A percentile compares a stretch with the other conserved stretches of the same genome.
phyloP scores from a whole-genome alignment of 2,888 invertebrate genomes.

The Resseliella maxima region DNA sequence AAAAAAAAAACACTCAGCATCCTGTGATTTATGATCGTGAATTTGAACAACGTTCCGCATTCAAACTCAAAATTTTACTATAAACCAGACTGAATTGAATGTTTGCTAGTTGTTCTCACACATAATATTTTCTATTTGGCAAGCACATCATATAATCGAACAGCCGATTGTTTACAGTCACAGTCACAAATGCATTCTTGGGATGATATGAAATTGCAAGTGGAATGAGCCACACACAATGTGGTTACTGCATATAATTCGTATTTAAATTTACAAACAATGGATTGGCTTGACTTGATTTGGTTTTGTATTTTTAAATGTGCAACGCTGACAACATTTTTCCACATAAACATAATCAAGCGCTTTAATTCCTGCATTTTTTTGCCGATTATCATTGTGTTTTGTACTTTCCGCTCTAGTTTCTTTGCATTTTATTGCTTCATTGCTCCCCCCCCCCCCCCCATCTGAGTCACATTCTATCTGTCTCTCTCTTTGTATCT shows the following conservation, averaged over 20 bases:
- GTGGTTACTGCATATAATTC: slow-evolving; percentile 4
- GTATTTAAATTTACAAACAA: slow-evolving; percentile 49
- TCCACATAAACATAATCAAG: neutral
- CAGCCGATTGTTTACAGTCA: neutral
- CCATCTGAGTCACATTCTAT: too few relatives aligned
- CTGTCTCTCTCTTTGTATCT: neutral
- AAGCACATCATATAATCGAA: slow-evolving; percentile 19
- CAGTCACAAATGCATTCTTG: neutral
- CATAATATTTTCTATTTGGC: neutral
- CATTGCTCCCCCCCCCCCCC: too few relatives aligned
- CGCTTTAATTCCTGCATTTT: neutral
- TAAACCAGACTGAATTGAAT: neutral
- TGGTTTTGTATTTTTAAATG: neutral
- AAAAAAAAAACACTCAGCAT: neutral
- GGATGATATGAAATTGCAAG: neutral
- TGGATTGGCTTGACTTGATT: slow-evolving; percentile 12
- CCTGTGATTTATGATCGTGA: slow-evolving; percentile 35
- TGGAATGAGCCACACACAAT: neutral
- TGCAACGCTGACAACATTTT: neutral
- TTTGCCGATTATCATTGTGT: neutral
- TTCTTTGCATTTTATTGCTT: too few relatives aligned
- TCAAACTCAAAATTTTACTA: neutral
- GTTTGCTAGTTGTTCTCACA: neutral
- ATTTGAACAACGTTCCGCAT: slow-evolving; percentile 45
- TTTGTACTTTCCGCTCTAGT: too few relatives aligned